These are phyloP conservation scores for Melospiza melodia DNA, from an alignment of 2,113 vertebrate species.

Conservation along the genomic window DNA sequence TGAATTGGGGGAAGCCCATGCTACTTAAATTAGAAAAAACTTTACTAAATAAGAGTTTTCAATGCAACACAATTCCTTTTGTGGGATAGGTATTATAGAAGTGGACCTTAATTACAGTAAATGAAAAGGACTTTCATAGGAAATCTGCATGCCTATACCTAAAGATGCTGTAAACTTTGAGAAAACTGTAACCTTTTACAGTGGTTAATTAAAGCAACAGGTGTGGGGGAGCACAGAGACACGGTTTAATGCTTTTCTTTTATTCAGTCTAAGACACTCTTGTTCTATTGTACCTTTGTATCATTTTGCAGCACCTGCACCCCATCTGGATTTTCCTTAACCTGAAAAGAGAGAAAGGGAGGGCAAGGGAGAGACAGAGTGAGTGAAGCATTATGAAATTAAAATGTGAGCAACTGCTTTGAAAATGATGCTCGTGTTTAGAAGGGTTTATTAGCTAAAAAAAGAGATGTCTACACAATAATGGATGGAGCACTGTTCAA, in stretches of 20 bases:
- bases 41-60: not conserved
- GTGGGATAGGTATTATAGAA: not conserved
- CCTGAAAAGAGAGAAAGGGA: conserved; percentile 71
- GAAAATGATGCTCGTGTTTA: not conserved
- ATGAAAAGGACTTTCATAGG: not conserved
- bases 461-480: not conserved
- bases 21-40: not conserved
- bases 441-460: not conserved
- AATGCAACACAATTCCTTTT: not conserved
- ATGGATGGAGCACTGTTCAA: not conserved
- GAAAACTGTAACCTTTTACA: not conserved
- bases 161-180: not conserved
- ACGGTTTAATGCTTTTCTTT: not conserved
- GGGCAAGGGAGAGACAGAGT: not conserved
- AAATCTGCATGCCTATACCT: not conserved
- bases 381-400: conserved; percentile 6
- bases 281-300: conserved; percentile 85
- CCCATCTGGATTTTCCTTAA: conserved; percentile 90
- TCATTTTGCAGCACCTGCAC: conserved; percentile 97
- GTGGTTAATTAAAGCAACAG: not conserved
- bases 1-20: not conserved
- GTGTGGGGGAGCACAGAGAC: not conserved
- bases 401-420: not conserved
- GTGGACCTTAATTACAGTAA: not conserved
- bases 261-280: not conserved